Base-by-base conservation (phyloP, 37 sponge, comb jelly and placozoan species). In the Beroe forskalii region DNA sequence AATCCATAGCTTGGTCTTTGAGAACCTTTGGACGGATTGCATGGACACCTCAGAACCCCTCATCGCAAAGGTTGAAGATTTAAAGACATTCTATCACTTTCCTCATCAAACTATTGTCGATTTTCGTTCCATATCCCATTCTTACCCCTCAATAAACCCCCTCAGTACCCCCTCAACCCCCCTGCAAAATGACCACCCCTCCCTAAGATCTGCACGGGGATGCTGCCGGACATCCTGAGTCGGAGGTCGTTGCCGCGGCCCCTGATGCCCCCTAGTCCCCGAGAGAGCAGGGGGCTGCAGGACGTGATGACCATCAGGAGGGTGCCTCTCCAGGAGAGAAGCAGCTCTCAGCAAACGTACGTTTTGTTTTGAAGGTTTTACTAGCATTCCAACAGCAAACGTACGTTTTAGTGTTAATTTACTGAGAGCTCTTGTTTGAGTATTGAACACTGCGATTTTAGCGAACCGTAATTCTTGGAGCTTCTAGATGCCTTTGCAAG, bases 261-360 rank as follows among this genome's bases (percentile, higher is more conserved):
- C 30, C 55, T 80, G 28, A 35, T 41, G 1, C 44, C 55, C 55
- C 86, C 86, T 1, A 41, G 44, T 22, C 55, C 55, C 4, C 86
- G 37, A 6, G 37, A 31, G 3, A 32, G 19, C 12, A 23, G 86
- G 25, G 86, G 86, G 12, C 86, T 80, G 1, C 86, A 80, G 86
- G 86, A 80, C 30, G 86, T 80, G 12, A 80, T 80, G 55, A 80
- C 86, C 55, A 80, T 80, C 86, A 80, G 55, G 35, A 9, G 86
- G 28, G 44, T 80, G 22, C 86, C 86, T 0, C 48, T 80, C 4
- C 86, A 80, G 40, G 86, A 80, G 48, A 80, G 86, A 24, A 80
- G 86, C 30, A 44, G 55, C 35, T 80, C 86, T 43, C 86, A 80
- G 30, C 86, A 80, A 25, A 80, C 86, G 86, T 80, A 19, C 4